phyloP scores from a whole-genome alignment of 2,888 invertebrate species.

The Hedya salicella region DNA sequence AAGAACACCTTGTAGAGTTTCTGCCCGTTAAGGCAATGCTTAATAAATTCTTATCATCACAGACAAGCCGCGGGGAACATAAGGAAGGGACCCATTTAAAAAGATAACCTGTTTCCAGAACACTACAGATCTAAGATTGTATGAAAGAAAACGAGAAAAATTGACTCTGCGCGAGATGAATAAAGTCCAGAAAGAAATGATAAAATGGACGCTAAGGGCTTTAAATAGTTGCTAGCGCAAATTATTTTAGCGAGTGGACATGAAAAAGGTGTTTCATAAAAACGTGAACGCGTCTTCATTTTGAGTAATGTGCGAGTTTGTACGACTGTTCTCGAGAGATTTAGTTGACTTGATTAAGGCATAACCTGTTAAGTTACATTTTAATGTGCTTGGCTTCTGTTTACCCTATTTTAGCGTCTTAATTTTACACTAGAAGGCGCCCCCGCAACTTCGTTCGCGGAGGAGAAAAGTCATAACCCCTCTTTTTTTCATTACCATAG shows the following conservation, averaged over 20 bases:
- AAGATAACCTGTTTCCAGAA: slow-evolving; percentile 21
- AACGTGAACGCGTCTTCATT: slow-evolving; percentile 5
- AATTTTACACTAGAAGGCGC: not conserved
- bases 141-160: not conserved
- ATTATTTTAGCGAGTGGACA: slow-evolving; percentile 11
- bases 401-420: not conserved
- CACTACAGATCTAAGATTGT: slow-evolving; percentile 12
- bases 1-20: slow-evolving; percentile 19
- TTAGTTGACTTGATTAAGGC: not conserved
- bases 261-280: slow-evolving; percentile 25
- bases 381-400: not conserved
- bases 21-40: slow-evolving; percentile 29
- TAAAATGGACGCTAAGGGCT: not conserved
- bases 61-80: slow-evolving; percentile 28
- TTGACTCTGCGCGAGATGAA: not conserved
- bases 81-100: slow-evolving; percentile 30
- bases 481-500: no score
- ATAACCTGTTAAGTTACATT: not conserved
- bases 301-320: slow-evolving; percentile 15
- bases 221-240: not conserved
- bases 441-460: no score
- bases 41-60: slow-evolving; percentile 38
- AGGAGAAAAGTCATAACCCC: no score
- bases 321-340: slow-evolving; percentile 4
- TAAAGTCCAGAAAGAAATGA: slow-evolving; percentile 9